Conservation (phyloP, 2,797 vertebrate genomes). For the Anguilla marmorata region DNA sequence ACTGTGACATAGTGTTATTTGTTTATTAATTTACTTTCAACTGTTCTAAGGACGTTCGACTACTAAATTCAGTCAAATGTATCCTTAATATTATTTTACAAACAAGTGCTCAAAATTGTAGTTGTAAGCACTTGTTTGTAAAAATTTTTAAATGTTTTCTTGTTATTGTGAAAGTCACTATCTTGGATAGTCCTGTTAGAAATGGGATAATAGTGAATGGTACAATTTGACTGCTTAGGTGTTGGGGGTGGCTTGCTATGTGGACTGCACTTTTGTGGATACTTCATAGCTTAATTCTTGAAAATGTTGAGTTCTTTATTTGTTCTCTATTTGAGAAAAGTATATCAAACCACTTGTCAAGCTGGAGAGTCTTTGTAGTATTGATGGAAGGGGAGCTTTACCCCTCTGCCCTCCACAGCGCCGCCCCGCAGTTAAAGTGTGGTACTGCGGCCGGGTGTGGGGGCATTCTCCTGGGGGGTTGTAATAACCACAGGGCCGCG, state of each 20-base stretch:
- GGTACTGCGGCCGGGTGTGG: neutral
- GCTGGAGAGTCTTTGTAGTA: too few relatives aligned
- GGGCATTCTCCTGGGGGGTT: constrained; percentile 31
- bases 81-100: neutral
- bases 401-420: neutral
- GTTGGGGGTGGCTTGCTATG: too few relatives aligned
- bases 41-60: neutral
- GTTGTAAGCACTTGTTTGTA: neutral
- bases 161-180: too few relatives aligned
- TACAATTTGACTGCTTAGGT: neutral
- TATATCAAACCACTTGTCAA: too few relatives aligned
- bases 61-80: neutral
- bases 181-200: too few relatives aligned
- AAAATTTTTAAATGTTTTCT: too few relatives aligned
- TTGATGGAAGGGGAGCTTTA: neutral
- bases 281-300: neutral
- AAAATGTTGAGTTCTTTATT: neutral
- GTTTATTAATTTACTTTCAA: too few relatives aligned
- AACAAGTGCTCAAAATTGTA: neutral
- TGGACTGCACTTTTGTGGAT: neutral
- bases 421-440: neutral
- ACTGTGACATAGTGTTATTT: neutral
- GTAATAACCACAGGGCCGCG: constrained; percentile 20
- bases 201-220: too few relatives aligned
- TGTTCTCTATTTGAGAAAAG: too few relatives aligned